These are phyloP conservation scores for Vanessa tameamea DNA, from an alignment of 1,140 invertebrate genomes.

Conservation along the genomic window DNA sequence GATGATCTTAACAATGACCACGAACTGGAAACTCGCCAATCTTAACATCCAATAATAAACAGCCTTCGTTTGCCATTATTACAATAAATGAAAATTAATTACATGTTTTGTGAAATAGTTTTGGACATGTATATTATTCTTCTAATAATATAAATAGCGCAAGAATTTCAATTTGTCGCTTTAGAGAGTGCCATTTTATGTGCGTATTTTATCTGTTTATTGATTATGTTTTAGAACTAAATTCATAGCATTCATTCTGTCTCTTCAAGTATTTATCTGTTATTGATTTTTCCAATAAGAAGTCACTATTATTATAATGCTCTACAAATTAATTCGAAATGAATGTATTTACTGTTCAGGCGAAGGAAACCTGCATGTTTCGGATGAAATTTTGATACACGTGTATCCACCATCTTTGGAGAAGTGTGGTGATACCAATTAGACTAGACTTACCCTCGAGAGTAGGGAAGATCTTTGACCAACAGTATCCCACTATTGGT, in stretches of 20 bases:
- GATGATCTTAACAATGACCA: constrained; percentile 58
- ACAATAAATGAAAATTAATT: constrained; percentile 53
- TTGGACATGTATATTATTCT: constrained; percentile 30
- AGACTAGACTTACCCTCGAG: too few relatives aligned
- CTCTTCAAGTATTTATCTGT: not conserved
- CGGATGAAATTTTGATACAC: too few relatives aligned
- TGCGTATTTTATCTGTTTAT: not conserved
- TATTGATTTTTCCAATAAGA: too few relatives aligned
- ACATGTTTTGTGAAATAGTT: constrained; percentile 40
- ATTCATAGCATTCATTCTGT: not conserved
- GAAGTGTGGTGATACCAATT: too few relatives aligned
- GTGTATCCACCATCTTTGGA: too few relatives aligned
- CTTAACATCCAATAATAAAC: constrained; percentile 63
- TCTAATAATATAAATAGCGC: constrained; percentile 18
- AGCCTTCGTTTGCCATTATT: constrained; percentile 56
- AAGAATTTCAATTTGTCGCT: constrained; percentile 17
- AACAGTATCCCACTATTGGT: too few relatives aligned
- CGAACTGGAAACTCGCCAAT: constrained; percentile 56
- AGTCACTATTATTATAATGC: too few relatives aligned
- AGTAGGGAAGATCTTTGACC: too few relatives aligned
- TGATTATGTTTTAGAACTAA: not conserved
- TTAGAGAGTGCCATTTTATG: constrained; percentile 7
- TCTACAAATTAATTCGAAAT: too few relatives aligned
- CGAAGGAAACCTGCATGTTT: too few relatives aligned
- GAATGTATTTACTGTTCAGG: too few relatives aligned